phyloP scores from a whole-genome alignment of 2,113 vertebrate genomes.

The Tenrec ecaudatus region DNA sequence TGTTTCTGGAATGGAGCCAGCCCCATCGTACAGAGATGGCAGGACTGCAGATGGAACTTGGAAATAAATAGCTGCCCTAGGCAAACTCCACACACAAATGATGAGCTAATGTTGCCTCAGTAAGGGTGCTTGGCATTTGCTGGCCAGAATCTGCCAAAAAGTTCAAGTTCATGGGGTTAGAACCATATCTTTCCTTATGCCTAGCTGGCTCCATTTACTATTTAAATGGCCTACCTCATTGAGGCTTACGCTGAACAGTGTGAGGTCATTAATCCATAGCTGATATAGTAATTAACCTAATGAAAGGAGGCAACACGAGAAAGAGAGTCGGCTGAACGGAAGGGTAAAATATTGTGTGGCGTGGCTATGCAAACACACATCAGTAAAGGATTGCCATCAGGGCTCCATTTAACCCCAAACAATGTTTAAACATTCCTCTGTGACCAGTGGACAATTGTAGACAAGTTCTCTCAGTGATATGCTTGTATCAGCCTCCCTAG shows the following conservation, averaged over 20 bases:
- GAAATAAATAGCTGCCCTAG: constrained; percentile 51
- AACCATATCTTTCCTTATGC: constrained; percentile 50
- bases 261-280: constrained; percentile 37
- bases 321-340: neutral
- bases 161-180: constrained; percentile 49
- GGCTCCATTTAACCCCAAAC: too few species aligned
- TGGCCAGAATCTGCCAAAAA: constrained; percentile 66
- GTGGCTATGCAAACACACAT: neutral
- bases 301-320: neutral
- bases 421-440: too few species aligned
- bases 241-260: constrained; percentile 26
- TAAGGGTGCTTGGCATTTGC: constrained; percentile 41
- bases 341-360: neutral
- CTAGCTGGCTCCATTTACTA: constrained; percentile 41
- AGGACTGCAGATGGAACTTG: constrained; percentile 55
- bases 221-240: constrained; percentile 50
- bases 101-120: constrained; percentile 68
- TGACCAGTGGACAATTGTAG: too few species aligned
- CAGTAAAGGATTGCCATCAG: too few species aligned
- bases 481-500: too few species aligned
- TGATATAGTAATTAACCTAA: constrained; percentile 54
- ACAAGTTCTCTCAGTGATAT: too few species aligned
- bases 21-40: neutral
- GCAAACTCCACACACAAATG: constrained; percentile 59
- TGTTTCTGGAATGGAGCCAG: constrained; percentile 30